A percentile compares a stretch with the other conserved stretches of the same genome.
These are phyloP conservation scores for Propithecus coquereli DNA, from an alignment of 2,113 vertebrate species.

Conservation along the genomic window DNA sequence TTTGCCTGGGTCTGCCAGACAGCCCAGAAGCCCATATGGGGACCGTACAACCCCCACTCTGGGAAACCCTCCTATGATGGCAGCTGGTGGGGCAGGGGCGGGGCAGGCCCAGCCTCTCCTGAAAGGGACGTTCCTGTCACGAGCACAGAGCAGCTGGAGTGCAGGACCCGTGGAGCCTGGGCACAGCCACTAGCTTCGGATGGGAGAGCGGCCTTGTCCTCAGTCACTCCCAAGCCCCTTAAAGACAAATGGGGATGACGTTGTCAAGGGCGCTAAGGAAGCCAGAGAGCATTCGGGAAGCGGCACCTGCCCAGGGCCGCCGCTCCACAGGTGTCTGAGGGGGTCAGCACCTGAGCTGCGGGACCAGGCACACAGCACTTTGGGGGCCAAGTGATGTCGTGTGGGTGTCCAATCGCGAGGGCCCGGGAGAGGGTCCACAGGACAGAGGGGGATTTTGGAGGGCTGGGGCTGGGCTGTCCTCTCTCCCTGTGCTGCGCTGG, in stretches of 20 bases:
- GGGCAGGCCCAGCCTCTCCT: too few species aligned
- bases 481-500: too few species aligned
- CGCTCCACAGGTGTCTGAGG: fast-evolving
- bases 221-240: neutral
- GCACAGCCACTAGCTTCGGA: fast-evolving
- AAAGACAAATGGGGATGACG: fast-evolving
- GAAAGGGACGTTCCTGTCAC: fast-evolving
- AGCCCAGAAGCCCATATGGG: neutral
- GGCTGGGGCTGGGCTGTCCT: too few species aligned
- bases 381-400: fast-evolving
- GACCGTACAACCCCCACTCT: neutral
- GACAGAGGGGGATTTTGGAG: fast-evolving
- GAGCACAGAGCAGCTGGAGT: neutral
- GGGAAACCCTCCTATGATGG: neutral
- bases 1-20: neutral
- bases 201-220: fast-evolving
- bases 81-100: fast-evolving
- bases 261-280: fast-evolving
- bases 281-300: fast-evolving
- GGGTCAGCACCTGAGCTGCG: neutral
- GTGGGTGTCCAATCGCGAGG: fast-evolving
- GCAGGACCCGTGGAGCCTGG: neutral
- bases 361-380: neutral
- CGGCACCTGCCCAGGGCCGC: fast-evolving
- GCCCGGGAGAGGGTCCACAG: fast-evolving